phyloP scores from a whole-genome alignment of 2,113 vertebrate species.

The Reinhardtius hippoglossoides region DNA sequence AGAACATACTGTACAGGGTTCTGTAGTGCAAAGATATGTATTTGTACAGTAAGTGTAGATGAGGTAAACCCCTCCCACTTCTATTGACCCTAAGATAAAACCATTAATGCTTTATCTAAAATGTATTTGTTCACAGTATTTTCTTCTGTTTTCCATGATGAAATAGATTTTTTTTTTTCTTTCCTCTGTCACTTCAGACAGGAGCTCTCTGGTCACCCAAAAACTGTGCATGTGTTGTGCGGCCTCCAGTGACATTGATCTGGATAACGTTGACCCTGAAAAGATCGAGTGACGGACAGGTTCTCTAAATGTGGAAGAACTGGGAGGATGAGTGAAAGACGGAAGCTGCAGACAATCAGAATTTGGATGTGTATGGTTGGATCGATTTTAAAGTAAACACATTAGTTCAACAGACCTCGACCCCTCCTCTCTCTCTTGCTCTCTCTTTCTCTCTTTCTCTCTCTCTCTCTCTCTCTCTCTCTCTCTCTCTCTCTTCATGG shows the following conservation, averaged over 20 bases:
- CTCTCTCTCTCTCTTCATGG: slow-evolving; percentile 1
- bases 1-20: background rate
- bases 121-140: no score
- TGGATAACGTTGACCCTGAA: slow-evolving; percentile 78
- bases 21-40: background rate
- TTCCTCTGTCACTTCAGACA: slow-evolving; percentile 59
- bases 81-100: no score
- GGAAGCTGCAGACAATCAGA: slow-evolving; percentile 39
- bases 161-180: background rate
- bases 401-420: background rate
- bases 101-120: no score
- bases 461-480: background rate
- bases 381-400: background rate
- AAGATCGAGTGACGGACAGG: slow-evolving; percentile 74
- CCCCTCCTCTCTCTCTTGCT: background rate
- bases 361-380: background rate
- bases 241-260: slow-evolving; percentile 78
- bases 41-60: background rate
- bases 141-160: background rate
- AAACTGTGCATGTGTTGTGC: slow-evolving; percentile 84
- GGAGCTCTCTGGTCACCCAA: slow-evolving; percentile 78
- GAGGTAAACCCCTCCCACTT: background rate
- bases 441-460: background rate
- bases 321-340: background rate
- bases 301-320: background rate